Base-by-base conservation (phyloP, 2,888 invertebrate genomes). In the Gari tellinella region DNA sequence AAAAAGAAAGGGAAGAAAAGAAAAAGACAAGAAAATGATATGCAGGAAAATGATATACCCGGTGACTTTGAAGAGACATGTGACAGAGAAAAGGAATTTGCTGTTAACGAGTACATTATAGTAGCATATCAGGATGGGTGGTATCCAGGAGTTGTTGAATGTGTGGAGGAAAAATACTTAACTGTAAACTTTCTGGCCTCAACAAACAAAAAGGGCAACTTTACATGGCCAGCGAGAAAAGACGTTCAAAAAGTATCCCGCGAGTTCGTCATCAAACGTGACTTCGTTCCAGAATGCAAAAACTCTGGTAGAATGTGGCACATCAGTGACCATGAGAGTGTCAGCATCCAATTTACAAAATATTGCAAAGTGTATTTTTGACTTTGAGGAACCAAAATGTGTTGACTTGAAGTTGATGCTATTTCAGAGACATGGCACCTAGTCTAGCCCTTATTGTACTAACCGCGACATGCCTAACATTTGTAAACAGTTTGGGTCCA, bases 121-220 rank as follows among this genome's bases (percentile, higher is more conserved):
- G 48, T 64, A n/a, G 64, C 64, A 0, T 64, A 64, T n/a, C 64
- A 64, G 45, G 64, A 64, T 17, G 38, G 12, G 10, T 55, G 64
- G 55, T 55, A 64, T 31, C 55, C 64, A 21, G 64, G 64, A 15
- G 15, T n/a, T 48, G 64, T 64, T 17, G n/a, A n/a, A 2, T 31
- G n/a, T 26, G 40, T 37, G 0, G 12, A 14, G 17, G 41, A 38
- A 5, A 3, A 38, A 1, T 14, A 15, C n/a, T 15, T 17, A 15
- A 23, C 23, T 4, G 55, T 64, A 8, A 46, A 37, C 1, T 56
- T 64, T n/a, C 46, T 55, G 55, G 14, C 17, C 0, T 48, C 31
- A n/a, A n/a, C 31, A 0, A 55, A 40, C 21, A 55, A 64, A 21
- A 12, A 38, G 15, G 37, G 55, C 12, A 2, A n/a, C 14, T 64